A percentile compares a stretch with the other conserved stretches of the same genome.
Conservation (phyloP, 1,140 invertebrate genomes). For the Drosophila punjabiensis region DNA sequence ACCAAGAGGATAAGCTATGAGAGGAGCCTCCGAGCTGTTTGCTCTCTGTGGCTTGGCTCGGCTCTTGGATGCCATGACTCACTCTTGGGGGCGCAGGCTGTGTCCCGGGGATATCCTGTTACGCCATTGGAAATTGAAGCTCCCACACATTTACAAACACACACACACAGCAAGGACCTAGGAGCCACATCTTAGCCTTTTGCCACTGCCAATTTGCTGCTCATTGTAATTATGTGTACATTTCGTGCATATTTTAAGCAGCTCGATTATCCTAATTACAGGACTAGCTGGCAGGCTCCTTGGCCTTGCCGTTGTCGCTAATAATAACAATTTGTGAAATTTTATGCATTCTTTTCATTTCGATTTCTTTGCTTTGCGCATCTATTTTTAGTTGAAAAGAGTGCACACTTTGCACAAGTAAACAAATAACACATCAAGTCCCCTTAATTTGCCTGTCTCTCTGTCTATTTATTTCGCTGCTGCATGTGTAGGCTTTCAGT, state of each 20-base stretch:
- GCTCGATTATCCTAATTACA: slow-evolving; percentile 68
- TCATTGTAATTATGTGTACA: slow-evolving; percentile 56
- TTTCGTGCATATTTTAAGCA: slow-evolving; percentile 66
- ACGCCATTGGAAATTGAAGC: slow-evolving; percentile 43
- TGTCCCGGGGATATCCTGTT: slow-evolving; percentile 52
- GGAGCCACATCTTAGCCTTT: slow-evolving; percentile 1
- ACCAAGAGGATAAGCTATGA: neutral
- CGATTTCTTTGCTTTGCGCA: neutral
- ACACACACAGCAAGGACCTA: neutral
- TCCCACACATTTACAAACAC: slow-evolving; percentile 15
- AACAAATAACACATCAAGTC: slow-evolving; percentile 32
- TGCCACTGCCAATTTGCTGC: slow-evolving; percentile 58
- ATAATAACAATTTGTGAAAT: neutral
- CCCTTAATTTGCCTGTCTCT: slow-evolving; percentile 21
- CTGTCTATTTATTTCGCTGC: slow-evolving; percentile 9
- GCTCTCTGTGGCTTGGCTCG: slow-evolving; percentile 20
- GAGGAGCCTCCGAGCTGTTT: slow-evolving; percentile 22
- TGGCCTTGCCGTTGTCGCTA: neutral
- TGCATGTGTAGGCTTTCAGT: slow-evolving; percentile 31
- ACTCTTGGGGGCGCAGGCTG: slow-evolving; percentile 1
- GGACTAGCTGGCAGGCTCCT: slow-evolving; percentile 18
- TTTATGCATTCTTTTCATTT: neutral
- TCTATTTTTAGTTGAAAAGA: slow-evolving; percentile 37
- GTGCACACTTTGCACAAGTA: slow-evolving; percentile 17
- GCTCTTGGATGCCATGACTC: slow-evolving; percentile 25